These are phyloP conservation scores for Eudyptes chrysolophus DNA, from an alignment of 2,113 vertebrate species.

Conservation along the genomic window DNA sequence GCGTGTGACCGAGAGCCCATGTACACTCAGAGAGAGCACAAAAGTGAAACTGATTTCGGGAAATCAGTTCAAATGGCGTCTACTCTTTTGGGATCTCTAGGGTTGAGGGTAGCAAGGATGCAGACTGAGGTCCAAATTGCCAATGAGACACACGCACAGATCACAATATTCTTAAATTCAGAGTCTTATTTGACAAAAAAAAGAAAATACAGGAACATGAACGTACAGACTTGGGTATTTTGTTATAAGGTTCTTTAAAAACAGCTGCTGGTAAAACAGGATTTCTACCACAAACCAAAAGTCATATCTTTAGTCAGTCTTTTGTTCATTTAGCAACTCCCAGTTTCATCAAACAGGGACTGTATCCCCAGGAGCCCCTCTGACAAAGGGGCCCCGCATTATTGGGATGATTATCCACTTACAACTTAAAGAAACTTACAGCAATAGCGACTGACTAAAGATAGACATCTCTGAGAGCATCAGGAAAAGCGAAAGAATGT, in stretches of 20 bases:
- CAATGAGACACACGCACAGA: not conserved
- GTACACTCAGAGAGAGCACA: not conserved
- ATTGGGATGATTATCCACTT: not conserved
- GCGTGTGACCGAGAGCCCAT: accelerated
- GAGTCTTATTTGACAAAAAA: not conserved
- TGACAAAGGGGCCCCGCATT: accelerated
- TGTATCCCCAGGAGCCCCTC: not conserved
- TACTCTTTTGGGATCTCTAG: not conserved
- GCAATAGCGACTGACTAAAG: not conserved
- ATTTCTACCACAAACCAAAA: not conserved
- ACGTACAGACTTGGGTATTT: not conserved
- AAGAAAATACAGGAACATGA: not conserved
- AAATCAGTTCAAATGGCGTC: not conserved
- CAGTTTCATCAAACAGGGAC: not conserved
- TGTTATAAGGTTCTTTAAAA: not conserved
- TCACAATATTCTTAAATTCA: not conserved
- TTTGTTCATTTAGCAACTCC: not conserved
- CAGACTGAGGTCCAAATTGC: not conserved
- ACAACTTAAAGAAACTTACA: not conserved
- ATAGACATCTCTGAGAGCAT: not conserved
- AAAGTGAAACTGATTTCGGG: not conserved
- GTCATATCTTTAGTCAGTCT: not conserved
- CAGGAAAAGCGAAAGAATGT: not conserved
- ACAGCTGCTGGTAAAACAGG: not conserved
- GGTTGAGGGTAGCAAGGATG: not conserved